phyloP scores from a whole-genome alignment of 2,888 invertebrate genomes.

The Hesperia comma region DNA sequence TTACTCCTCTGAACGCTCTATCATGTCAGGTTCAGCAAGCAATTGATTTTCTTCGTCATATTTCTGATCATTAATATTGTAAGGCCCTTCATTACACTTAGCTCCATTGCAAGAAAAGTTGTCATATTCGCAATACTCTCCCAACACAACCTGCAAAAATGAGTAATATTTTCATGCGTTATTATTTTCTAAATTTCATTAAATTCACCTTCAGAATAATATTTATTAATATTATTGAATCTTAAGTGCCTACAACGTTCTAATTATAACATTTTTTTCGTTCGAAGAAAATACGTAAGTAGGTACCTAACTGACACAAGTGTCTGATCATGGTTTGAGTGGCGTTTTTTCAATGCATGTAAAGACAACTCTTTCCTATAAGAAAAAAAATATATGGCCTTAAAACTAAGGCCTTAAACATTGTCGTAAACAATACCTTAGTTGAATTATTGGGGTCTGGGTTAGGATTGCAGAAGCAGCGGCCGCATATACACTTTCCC shows the following conservation, averaged over 20 bases:
- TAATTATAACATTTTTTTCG: too few species aligned
- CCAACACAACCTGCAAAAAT: conserved; percentile 65
- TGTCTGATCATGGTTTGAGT: too few species aligned
- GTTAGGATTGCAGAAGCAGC: conserved; percentile 62
- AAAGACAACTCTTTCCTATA: too few species aligned
- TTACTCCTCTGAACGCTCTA: conserved; percentile 37
- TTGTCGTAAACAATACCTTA: conserved; percentile 65
- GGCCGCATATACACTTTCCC: conserved; percentile 70
- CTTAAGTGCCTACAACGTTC: too few species aligned
- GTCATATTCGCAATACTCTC: conserved; percentile 75
- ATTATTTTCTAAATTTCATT: too few species aligned
- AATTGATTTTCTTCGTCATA: conserved; percentile 38
- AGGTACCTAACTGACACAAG: too few species aligned
- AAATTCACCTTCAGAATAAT: too few species aligned
- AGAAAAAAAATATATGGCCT: too few species aligned
- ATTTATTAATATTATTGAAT: too few species aligned
- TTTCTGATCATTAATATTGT: conserved; percentile 50
- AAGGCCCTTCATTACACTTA: conserved; percentile 75
- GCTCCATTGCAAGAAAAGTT: conserved; percentile 74
- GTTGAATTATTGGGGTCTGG: conserved; percentile 60
- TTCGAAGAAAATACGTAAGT: too few species aligned
- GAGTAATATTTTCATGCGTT: not conserved
- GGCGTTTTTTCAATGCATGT: too few species aligned
- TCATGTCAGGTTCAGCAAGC: conserved; percentile 23
- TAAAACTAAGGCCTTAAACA: too few species aligned